phyloP scores from a whole-genome alignment of 2,113 vertebrate species.

The Phrynosoma platyrhinos region DNA sequence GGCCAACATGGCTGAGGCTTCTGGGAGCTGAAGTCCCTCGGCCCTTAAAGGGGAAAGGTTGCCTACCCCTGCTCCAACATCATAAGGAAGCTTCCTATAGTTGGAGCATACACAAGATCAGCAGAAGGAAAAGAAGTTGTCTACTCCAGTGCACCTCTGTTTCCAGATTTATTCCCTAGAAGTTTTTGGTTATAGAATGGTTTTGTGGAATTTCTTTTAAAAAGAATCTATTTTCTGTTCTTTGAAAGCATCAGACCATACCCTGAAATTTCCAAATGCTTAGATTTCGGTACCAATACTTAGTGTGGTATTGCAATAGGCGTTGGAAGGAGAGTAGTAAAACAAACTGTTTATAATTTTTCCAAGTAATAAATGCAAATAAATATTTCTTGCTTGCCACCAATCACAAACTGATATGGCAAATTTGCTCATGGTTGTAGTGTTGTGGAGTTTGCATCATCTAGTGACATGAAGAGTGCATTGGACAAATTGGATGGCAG shows the following conservation, averaged over 20 bases:
- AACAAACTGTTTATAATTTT: neutral
- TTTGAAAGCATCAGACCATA: neutral
- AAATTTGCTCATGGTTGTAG: slow-evolving; percentile 68
- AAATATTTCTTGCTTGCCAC: neutral
- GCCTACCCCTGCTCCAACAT: too few species aligned
- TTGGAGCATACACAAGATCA: neutral
- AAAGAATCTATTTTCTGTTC: slow-evolving; percentile 20
- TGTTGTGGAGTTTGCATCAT: slow-evolving; percentile 92
- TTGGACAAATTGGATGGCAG: slow-evolving; percentile 90
- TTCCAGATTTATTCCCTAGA: neutral
- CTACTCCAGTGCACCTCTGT: neutral
- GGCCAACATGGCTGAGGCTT: too few species aligned
- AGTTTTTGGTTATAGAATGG: neutral
- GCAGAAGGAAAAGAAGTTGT: neutral
- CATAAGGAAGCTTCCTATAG: neutral
- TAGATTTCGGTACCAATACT: neutral
- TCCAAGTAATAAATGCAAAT: neutral
- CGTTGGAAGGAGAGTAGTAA: slow-evolving; percentile 16
- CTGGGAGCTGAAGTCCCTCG: too few species aligned
- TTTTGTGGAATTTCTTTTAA: slow-evolving; percentile 9
- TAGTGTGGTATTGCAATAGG: slow-evolving; percentile 22
- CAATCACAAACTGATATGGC: neutral
- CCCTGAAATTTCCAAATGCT: neutral
- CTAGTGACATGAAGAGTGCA: slow-evolving; percentile 93
- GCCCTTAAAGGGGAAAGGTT: too few species aligned